Conservation (phyloP, 2,888 invertebrate species). For the Phania funesta region DNA sequence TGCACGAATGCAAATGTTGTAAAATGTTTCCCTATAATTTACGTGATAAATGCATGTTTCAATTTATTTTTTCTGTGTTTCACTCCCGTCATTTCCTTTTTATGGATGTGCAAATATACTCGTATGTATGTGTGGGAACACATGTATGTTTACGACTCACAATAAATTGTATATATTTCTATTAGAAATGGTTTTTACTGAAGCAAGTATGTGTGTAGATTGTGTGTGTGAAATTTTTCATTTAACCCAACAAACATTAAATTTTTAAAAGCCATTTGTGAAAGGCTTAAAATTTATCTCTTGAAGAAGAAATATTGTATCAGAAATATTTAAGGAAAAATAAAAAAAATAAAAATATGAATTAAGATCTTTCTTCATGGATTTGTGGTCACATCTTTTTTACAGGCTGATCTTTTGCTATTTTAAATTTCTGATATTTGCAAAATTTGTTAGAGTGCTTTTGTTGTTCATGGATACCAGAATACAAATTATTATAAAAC, state of each 20-base stretch:
- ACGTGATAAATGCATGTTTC: conserved; percentile 65
- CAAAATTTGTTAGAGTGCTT: too few relatives aligned
- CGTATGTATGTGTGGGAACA: background rate
- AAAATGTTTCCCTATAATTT: conserved; percentile 65
- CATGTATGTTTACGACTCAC: conserved; percentile 9
- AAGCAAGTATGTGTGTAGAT: background rate
- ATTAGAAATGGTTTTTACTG: conserved; percentile 44
- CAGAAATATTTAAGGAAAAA: too few relatives aligned
- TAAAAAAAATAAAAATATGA: too few relatives aligned
- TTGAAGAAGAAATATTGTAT: too few relatives aligned
- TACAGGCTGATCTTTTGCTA: too few relatives aligned
- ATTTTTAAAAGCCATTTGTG: background rate
- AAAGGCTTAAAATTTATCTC: background rate
- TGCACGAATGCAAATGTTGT: conserved; percentile 64
- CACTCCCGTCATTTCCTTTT: conserved; percentile 36
- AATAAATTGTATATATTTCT: conserved; percentile 57
- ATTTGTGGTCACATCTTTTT: too few relatives aligned
- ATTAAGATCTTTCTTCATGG: too few relatives aligned
- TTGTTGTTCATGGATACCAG: too few relatives aligned
- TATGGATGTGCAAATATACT: background rate
- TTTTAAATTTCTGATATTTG: too few relatives aligned
- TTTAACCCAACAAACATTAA: background rate
- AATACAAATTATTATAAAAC: too few relatives aligned
- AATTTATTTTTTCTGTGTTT: conserved; percentile 23
- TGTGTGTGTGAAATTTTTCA: background rate